phyloP scores from a whole-genome alignment of 2,113 vertebrate species.

The Semnopithecus entellus region DNA sequence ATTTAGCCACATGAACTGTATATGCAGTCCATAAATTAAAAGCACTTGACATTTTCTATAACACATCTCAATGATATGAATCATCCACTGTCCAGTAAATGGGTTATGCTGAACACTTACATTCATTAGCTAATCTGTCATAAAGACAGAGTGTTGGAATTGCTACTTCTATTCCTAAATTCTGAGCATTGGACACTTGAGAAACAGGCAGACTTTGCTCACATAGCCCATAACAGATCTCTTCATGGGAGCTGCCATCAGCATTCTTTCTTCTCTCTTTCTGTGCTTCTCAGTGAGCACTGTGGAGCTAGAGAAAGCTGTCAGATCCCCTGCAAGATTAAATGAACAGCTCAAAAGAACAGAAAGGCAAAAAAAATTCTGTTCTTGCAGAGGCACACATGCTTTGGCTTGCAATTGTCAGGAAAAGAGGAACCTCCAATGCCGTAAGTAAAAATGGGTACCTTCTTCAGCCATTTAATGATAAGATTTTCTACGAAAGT shows the following conservation, averaged over 20 bases:
- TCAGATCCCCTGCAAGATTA: conserved; percentile 85
- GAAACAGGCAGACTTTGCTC: conserved; percentile 49
- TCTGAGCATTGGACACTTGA: neutral
- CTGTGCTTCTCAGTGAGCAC: conserved; percentile 81
- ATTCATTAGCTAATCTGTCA: conserved; percentile 71
- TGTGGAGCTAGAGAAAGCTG: conserved; percentile 84
- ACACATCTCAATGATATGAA: conserved; percentile 65
- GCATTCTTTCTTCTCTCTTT: conserved; percentile 74
- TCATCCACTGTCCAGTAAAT: conserved; percentile 71
- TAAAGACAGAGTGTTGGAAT: conserved; percentile 57
- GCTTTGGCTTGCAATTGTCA: conserved; percentile 78
- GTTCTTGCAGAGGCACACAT: conserved; percentile 67
- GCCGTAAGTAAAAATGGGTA: neutral
- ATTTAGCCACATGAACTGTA: neutral
- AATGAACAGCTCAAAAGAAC: conserved; percentile 80
- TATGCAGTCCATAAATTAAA: conserved; percentile 60
- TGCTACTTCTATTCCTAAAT: conserved; percentile 51
- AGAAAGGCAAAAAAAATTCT: conserved; percentile 79
- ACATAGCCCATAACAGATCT: conserved; percentile 63
- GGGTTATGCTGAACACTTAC: conserved; percentile 61
- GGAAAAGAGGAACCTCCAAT: conserved; percentile 16
- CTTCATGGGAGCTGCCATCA: conserved; percentile 70
- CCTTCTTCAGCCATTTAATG: conserved; percentile 36
- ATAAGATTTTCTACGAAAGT: conserved; percentile 31
- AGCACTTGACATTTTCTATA: conserved; percentile 62